These are phyloP conservation scores for Neocrepidodera transversa DNA, from an alignment of 2,888 invertebrate species.

Conservation along the genomic window DNA sequence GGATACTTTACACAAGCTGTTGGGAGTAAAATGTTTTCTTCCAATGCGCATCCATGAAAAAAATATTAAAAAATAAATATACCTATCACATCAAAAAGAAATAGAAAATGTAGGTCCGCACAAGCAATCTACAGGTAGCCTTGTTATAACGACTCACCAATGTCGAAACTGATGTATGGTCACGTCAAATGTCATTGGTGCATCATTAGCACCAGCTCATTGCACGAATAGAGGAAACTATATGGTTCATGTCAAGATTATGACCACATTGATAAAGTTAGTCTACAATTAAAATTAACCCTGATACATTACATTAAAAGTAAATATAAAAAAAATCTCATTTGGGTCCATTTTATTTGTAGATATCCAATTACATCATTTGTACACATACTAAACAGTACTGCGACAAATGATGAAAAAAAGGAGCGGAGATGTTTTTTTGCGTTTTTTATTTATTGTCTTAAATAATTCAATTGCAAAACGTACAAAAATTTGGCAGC, in stretches of 20 bases:
- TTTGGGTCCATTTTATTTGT: slow-evolving; percentile 20
- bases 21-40: slow-evolving; percentile 38
- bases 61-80: slow-evolving; percentile 36
- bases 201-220: slow-evolving; percentile 8
- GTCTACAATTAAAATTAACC: slow-evolving; percentile 17
- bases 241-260: slow-evolving; percentile 8
- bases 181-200: background rate
- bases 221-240: slow-evolving; percentile 24
- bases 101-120: slow-evolving; percentile 48
- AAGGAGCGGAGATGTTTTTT: background rate
- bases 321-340: slow-evolving; percentile 4
- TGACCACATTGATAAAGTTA: slow-evolving; percentile 4
- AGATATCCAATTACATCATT: background rate
- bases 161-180: background rate
- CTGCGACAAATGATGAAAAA: slow-evolving; percentile 4
- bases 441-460: slow-evolving; percentile 6
- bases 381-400: background rate
- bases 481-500: slow-evolving; percentile 33
- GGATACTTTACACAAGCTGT: slow-evolving; percentile 57
- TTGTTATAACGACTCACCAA: background rate
- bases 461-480: slow-evolving; percentile 12
- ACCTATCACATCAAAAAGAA: slow-evolving; percentile 42
- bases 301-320: background rate
- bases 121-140: slow-evolving; percentile 52
- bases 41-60: slow-evolving; percentile 36